phyloP scores from a whole-genome alignment of 2,797 vertebrate species.

The Siniperca undulata region DNA sequence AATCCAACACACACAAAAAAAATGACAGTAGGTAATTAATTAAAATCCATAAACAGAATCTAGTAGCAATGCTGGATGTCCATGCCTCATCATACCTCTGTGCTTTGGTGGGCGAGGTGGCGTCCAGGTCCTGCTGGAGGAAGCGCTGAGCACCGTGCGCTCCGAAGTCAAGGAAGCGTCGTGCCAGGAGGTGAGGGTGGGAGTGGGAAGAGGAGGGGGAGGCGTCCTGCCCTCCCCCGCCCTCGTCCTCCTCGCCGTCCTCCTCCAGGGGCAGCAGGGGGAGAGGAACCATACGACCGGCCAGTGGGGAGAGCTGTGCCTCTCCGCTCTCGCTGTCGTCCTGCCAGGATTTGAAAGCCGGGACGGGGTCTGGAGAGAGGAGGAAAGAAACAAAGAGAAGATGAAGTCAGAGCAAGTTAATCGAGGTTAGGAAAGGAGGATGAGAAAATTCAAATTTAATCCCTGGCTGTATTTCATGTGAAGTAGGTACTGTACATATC shows the following conservation, averaged over 20 bases:
- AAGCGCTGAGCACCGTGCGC: slow-evolving; percentile 92
- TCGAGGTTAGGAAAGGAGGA: not conserved
- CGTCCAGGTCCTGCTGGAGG: slow-evolving; percentile 91
- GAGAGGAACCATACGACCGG: slow-evolving; percentile 93
- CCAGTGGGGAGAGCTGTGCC: slow-evolving; percentile 96
- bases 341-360: slow-evolving; percentile 97
- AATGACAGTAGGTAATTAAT: no score
- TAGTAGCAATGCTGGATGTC: not conserved
- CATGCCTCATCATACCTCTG: slow-evolving; percentile 85
- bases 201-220: slow-evolving; percentile 79
- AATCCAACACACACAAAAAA: not conserved
- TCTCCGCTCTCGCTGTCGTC: slow-evolving; percentile 95
- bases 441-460: not conserved
- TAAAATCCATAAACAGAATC: not conserved
- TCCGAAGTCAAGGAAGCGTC: slow-evolving; percentile 94
- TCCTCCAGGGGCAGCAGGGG: slow-evolving; percentile 90
- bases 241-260: slow-evolving; percentile 78
- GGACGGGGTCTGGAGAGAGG: slow-evolving; percentile 90
- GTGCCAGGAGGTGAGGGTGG: slow-evolving; percentile 89
- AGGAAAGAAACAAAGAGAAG: not conserved
- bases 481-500: not conserved
- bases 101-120: slow-evolving; percentile 92
- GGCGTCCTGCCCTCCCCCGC: slow-evolving; percentile 58
- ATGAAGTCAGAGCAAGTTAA: not conserved
- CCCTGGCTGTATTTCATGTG: not conserved